phyloP scores from a whole-genome alignment of 2,113 vertebrate species.

The Pogonocichla stellata region DNA sequence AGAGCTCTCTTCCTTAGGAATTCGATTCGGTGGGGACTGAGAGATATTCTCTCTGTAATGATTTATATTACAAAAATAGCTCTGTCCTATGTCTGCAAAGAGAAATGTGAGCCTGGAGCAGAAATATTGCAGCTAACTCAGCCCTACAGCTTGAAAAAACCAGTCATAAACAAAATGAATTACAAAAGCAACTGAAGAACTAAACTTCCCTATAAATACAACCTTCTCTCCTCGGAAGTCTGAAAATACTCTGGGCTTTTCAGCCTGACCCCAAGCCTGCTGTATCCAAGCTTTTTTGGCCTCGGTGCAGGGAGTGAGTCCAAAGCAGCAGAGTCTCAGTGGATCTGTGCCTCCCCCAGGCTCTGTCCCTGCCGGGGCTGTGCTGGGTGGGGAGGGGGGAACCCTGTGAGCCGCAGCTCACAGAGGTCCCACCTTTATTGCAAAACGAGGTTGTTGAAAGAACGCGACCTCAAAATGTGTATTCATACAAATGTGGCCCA shows the following conservation, averaged over 20 bases:
- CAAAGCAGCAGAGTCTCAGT: background rate
- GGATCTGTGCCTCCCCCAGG: rapidly evolving
- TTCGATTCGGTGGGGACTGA: background rate
- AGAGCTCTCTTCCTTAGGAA: background rate
- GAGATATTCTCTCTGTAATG: conserved; percentile 14
- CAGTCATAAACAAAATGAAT: background rate
- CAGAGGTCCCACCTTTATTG: background rate
- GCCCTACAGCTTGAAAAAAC: background rate
- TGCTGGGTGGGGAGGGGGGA: rapidly evolving
- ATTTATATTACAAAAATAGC: conserved; percentile 41
- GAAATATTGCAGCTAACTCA: conserved; percentile 3
- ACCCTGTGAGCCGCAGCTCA: background rate
- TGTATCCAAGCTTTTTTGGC: background rate
- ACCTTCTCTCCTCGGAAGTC: background rate
- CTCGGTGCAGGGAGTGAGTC: background rate
- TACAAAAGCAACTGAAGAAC: background rate
- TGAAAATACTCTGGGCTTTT: background rate
- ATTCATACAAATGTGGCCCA: rapidly evolving
- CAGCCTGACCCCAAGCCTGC: background rate
- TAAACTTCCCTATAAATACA: background rate
- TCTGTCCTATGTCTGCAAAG: background rate
- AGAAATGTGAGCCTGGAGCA: conserved; percentile 12
- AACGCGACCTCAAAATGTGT: background rate
- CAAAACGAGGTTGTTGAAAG: rapidly evolving
- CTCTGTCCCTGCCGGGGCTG: background rate